phyloP scores from a whole-genome alignment of 1,140 invertebrate genomes.

The Saccostrea cuccullata region DNA sequence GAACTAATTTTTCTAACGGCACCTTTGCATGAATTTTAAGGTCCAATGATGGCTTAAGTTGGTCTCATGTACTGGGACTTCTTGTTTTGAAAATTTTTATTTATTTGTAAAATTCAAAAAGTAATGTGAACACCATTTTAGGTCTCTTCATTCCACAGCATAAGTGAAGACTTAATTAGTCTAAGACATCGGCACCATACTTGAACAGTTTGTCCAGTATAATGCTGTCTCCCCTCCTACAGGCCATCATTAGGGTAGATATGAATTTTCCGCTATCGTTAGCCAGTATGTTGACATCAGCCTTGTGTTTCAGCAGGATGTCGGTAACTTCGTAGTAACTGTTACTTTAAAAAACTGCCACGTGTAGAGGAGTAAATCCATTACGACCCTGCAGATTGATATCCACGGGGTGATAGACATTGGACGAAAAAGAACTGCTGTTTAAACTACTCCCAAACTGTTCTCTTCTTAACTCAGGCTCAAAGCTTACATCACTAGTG shows the following conservation, averaged over 20 bases:
- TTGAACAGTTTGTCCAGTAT: conserved; percentile 87
- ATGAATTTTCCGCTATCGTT: conserved; percentile 67
- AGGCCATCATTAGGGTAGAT: conserved; percentile 86
- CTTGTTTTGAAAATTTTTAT: too few species aligned
- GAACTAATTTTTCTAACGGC: too few species aligned
- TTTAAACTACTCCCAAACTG: conserved; percentile 1
- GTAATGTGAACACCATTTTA: conserved; percentile 84
- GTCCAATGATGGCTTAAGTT: too few species aligned
- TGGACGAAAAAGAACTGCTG: neutral
- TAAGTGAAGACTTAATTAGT: conserved; percentile 89
- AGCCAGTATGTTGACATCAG: conserved; percentile 79
- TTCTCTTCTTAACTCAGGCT: conserved; percentile 33
- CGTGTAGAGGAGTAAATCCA: conserved; percentile 63
- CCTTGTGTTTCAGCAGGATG: conserved; percentile 85
- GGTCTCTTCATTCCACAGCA: conserved; percentile 86
- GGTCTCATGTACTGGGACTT: too few species aligned
- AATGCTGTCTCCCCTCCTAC: conserved; percentile 83
- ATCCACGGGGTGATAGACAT: conserved; percentile 54
- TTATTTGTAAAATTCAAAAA: too few species aligned
- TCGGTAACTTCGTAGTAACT: conserved; percentile 87
- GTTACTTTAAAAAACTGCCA: conserved; percentile 84
- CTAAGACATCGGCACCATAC: conserved; percentile 92
- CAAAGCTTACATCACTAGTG: neutral
- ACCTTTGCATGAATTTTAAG: too few species aligned
- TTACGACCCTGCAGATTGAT: conserved; percentile 56